Evolutionary conservation across 2,797 vertebrate genomes (phyloP).

Genomic region (Scolopax bukidnonensis): DNA sequence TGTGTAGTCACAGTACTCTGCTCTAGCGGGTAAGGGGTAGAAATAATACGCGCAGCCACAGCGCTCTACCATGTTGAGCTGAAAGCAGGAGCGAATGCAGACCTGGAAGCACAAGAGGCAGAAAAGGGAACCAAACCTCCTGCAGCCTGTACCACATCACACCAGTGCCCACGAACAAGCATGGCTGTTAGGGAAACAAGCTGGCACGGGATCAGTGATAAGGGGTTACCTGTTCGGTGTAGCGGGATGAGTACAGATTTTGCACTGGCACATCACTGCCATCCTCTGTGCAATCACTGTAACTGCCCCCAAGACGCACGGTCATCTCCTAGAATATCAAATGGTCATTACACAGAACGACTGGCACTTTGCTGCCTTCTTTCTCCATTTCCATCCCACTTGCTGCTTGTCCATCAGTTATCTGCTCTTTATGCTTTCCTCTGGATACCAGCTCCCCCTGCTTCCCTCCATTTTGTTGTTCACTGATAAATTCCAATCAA

Average conservation of each 20-base stretch:
- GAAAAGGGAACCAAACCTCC: background rate
- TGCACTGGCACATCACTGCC: slow-evolving; percentile 78
- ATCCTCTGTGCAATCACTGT: slow-evolving; percentile 82
- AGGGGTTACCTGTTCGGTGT: slow-evolving; percentile 79
- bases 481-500: background rate
- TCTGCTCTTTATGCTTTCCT: background rate
- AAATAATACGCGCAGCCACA: slow-evolving; percentile 82
- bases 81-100: slow-evolving; percentile 84
- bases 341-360: background rate
- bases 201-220: background rate
- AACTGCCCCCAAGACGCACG: slow-evolving; percentile 76
- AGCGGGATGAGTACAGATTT: slow-evolving; percentile 77
- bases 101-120: slow-evolving; percentile 60
- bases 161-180: background rate
- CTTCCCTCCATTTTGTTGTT: background rate
- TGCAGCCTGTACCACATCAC: background rate
- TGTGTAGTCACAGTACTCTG: slow-evolving; percentile 78
- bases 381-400: background rate
- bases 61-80: slow-evolving; percentile 76
- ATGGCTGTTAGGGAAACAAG: background rate
- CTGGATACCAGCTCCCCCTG: background rate
- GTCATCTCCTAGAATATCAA: slow-evolving; percentile 71
- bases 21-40: slow-evolving; percentile 68
- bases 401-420: background rate
- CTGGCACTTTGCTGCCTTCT: background rate